These are phyloP conservation scores for Mythimna vitellina DNA, from an alignment of 2,888 invertebrate genomes.

Conservation along the genomic window DNA sequence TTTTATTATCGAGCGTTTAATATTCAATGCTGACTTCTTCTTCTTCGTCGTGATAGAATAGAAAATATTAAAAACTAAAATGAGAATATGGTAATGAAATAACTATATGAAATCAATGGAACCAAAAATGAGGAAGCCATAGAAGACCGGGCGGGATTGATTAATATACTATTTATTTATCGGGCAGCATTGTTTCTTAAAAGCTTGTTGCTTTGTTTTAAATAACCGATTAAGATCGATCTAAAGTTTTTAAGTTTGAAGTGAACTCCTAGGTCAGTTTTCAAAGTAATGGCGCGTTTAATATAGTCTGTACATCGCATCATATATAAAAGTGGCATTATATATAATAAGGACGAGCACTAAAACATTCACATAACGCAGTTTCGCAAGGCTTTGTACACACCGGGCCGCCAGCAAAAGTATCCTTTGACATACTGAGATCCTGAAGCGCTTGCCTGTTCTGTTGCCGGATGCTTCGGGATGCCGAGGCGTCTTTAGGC, in stretches of 20 bases:
- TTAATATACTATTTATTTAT: not conserved
- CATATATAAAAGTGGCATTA: not conserved
- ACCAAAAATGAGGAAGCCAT: conserved; percentile 38
- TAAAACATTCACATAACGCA: conserved; percentile 8
- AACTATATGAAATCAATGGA: conserved; percentile 12
- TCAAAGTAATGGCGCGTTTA: not conserved
- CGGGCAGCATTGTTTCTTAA: not conserved
- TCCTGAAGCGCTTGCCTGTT: conserved; percentile 30
- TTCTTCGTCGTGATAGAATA: not conserved
- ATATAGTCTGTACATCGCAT: not conserved
- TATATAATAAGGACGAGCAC: not conserved
- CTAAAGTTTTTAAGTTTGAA: conserved; percentile 2
- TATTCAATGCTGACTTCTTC: conserved; percentile 8
- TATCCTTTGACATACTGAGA: conserved; percentile 29
- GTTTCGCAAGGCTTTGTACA: conserved; percentile 7
- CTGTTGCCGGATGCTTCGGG: conserved; percentile 41
- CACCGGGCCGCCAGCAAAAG: conserved; percentile 34
- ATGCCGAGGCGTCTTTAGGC: conserved; percentile 29
- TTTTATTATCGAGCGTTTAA: conserved; percentile 12
- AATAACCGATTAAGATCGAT: not conserved
- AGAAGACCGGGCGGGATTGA: not conserved
- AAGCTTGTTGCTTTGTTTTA: not conserved
- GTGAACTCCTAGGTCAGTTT: not conserved
- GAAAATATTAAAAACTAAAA: conserved; percentile 3
- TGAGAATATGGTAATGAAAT: conserved; percentile 2